Percentiles rank a stretch among this genome's conserved stretches.
Conservation (phyloP, 1,140 invertebrate genomes). For the Calosoma granatense region DNA sequence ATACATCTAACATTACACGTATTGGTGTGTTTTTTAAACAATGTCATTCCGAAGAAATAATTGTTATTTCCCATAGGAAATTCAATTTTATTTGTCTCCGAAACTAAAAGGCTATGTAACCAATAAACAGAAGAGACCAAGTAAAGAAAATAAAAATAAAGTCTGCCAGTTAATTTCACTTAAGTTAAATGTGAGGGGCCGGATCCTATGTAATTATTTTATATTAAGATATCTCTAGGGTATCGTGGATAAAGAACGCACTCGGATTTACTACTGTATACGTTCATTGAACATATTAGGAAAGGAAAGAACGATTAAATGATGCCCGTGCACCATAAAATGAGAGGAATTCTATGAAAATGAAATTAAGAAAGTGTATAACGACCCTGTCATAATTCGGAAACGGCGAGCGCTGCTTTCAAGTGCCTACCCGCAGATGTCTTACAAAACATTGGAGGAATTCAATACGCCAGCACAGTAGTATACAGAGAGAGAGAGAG, state of each 20-base stretch:
- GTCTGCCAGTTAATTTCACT: conserved; percentile 10
- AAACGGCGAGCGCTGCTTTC: not conserved
- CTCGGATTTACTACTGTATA: not conserved
- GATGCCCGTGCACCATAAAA: not conserved
- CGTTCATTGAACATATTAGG: not conserved
- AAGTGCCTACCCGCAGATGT: not conserved
- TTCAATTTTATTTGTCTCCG: not conserved
- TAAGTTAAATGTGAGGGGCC: not conserved
- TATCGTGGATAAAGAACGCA: not conserved
- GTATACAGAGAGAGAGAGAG: too few species aligned
- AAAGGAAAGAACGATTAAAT: not conserved
- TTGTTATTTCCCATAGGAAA: not conserved
- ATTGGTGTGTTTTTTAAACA: too few species aligned
- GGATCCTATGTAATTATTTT: not conserved
- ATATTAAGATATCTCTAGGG: not conserved
- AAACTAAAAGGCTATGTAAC: not conserved
- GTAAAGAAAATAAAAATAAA: conserved; percentile 3
- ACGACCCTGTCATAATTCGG: not conserved
- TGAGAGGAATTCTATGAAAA: not conserved
- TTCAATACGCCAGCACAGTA: too few species aligned
- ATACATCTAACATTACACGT: too few species aligned
- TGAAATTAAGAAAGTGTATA: not conserved
- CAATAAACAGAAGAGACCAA: not conserved
- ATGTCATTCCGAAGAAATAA: too few species aligned
- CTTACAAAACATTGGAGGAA: not conserved